Base-by-base conservation (phyloP, 2,113 vertebrate species). In the Brachypodius melanocephalos region DNA sequence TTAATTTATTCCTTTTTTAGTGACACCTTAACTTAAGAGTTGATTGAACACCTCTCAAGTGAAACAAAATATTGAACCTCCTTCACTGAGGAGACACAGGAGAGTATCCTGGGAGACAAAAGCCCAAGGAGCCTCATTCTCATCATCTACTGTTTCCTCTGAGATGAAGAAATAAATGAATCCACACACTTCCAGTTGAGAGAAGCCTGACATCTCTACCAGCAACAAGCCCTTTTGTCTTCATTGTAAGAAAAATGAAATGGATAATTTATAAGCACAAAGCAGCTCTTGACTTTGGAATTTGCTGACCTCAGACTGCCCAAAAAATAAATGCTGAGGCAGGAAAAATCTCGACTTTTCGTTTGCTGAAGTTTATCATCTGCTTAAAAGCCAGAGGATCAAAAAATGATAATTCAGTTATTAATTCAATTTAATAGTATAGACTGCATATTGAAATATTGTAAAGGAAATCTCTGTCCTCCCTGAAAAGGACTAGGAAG, bases 101-200 rank as follows among this genome's bases (percentile, higher is more conserved):
- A 36, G 18, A 28, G 22, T 66, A 52, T 55, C 40, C 40, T 5
- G 38, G 46, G 52, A 57, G 54, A 34, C 43, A 85, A 68, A 65
- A 32, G 14, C 34, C 17, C 7, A 15, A 43, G 65, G 12, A 85
- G 8, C 8, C 69, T 54, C 28, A 16, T 59, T 77, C 38, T 11
- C 45, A 63, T 29, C 52, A 45, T 12, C 38, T 36, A 7, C 8
- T 66, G 40, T 43, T 43, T 46, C n/a, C 36, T 69, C 59, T 48
- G 45, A 48, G 31, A 32, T 4, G 69, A 88, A 29, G 16, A 59
- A 74, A 10, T 9, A 57, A 85, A 88, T 16, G 51, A 71, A 73
- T 13, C 26, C 5, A 0, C n/a, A 29, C 4, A 1, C 6, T 57
- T 72, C 36, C n/a, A 66, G 4, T n/a, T 0, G 8, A 75, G 66